Evolutionary conservation across 2,113 vertebrate genomes (phyloP), one percentile per base, ranked within the genome.

Genomic region (Neodon shergylaensis): DNA sequence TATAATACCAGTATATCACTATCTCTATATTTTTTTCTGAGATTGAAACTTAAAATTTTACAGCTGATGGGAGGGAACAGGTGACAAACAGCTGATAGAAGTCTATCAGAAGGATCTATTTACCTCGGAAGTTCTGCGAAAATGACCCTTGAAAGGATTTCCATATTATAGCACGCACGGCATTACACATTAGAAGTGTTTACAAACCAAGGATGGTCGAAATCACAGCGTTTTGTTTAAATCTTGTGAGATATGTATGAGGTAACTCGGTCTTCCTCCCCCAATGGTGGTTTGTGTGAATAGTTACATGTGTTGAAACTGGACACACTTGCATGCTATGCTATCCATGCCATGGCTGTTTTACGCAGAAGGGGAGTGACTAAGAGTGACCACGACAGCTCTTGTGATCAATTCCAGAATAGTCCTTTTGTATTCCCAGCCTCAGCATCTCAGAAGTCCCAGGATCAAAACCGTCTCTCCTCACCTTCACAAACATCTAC

Each of bases 171-270:
- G 63, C 42, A 36, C 1, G 63, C 42, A 36, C 1, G 7, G 36
- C 58, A 47, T 92, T 94, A 61, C 11, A 79, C 28, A 74, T 44
- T 10, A 70, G 39, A 85, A 73, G 16, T 76, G 82, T 96, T 94
- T 96, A 95, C 42, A 96, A 96, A 91, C 88, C 88, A 85, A 77
- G 28, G 61, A 28, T 13, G 90, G 81, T 88, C 92, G 74, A 87
- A 93, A 90, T 90, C 94, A 22, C 47, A 93, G 36, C 77, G 58
- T 81, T 95, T 96, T 96, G 58, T 84, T 97, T 95, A 93, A 93
- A 66, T 54, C 42, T 6, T n/a, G 61, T 92, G 78, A 88, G 49
- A 85, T 49, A 26, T 17, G 0, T 61, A 49, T 85, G 47, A 44
- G 22, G 61, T 44, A 96, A 92, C 84, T 94, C 44, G 36, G 44